Evolutionary conservation across 2,113 vertebrate species (phyloP), one percentile per base, ranked within the genome.

Genomic region (Protobothrops flavoviridis): DNA sequence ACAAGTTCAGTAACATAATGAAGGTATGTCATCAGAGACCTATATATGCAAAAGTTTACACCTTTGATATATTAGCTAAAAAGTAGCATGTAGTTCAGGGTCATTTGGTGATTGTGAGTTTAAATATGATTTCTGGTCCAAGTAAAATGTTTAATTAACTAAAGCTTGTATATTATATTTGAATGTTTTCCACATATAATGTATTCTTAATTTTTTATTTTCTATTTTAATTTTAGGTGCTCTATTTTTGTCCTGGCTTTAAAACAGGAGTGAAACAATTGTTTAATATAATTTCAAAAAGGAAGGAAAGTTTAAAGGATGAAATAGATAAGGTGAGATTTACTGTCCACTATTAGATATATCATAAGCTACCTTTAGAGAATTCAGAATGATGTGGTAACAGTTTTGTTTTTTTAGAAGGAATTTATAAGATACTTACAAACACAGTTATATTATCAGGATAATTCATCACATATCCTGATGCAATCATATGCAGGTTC

Each of bases 181-280:
- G 23, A 26, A 92, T 81, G 12, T 55, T 1, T 0, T 1, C 12
- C 53, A 55, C 88, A 39, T 33, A 52, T 39, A 3, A 89, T 90
- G 24, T 55, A 21, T 89, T 33, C 56, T 48, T 17, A 2, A 15
- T 2, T 87, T 91, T 13, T 56, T 4, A 1, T 0, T 0, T 94
- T 92, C 29, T 61, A 3, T 96, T 95, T 93, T 92, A 52, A 94
- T 94, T 93, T 96, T 95, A 99, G 99, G 99, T 99, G 61, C 97
- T 99, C 20, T 99, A 99, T 97, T 98, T 99, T 96, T 99, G 99
- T 94, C 99, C 99, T 93, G 98, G 99, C 59, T 99, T 99, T 97
- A 99, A 98, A 97, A 98, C 98, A 93, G 98, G 99, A 95, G 97
- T 99, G 8, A 99, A 99, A 94, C 98, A 98, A 85, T 97, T 99